Evolutionary conservation across 2,113 vertebrate genomes (phyloP).

Genomic region (Chloropsis hardwickii): DNA sequence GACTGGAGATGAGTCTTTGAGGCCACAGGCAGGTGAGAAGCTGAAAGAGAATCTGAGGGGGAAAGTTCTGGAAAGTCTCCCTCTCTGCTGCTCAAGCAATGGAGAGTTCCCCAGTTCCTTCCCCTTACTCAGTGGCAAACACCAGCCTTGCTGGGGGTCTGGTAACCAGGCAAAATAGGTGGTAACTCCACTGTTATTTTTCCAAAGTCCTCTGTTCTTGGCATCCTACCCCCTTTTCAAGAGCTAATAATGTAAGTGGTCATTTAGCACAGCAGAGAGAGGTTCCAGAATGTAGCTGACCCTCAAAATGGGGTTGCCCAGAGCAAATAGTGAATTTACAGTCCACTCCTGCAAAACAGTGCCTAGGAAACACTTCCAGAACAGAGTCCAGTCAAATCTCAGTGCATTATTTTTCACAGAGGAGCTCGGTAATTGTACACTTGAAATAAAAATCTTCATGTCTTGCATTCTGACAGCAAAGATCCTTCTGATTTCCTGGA

Average conservation of each 20-base stretch:
- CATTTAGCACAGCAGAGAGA: background rate
- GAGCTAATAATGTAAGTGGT: background rate
- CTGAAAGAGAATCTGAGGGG: background rate
- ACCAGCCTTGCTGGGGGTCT: background rate
- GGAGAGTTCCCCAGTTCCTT: background rate
- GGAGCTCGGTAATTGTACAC: background rate
- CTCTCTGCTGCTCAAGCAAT: background rate
- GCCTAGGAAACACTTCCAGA: background rate
- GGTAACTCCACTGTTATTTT: background rate
- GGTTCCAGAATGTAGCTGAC: background rate
- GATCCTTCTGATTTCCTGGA: background rate
- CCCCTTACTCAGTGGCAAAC: background rate
- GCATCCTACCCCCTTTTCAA: background rate
- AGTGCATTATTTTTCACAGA: background rate
- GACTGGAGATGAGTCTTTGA: background rate
- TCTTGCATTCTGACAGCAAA: background rate
- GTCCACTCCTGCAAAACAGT: background rate
- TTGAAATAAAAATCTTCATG: background rate
- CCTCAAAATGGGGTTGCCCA: background rate
- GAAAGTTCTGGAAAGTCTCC: background rate
- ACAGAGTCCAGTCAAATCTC: background rate
- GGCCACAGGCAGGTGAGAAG: background rate
- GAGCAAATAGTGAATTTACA: background rate
- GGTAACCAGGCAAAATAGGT: background rate
- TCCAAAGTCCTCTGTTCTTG: background rate